Evolutionary conservation across 2,888 invertebrate genomes (phyloP).

Genomic region (Pardosa pseudoannulata): DNA sequence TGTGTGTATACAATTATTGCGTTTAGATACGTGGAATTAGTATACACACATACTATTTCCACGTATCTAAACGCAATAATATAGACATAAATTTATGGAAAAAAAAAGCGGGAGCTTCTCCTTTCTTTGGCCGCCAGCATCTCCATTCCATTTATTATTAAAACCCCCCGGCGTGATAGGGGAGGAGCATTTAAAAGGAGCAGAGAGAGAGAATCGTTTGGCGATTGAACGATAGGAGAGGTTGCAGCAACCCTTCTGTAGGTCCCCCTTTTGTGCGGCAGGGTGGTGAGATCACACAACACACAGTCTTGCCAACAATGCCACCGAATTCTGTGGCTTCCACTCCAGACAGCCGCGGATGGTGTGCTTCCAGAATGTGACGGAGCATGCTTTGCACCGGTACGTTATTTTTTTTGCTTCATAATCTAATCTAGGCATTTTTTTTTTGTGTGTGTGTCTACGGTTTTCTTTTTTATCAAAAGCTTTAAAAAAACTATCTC

Average conservation of each 20-base stretch:
- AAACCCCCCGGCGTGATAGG: background rate
- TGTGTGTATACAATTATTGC: too few relatives aligned
- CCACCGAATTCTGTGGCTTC: background rate
- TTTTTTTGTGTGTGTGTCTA: too few relatives aligned
- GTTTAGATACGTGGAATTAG: too few relatives aligned
- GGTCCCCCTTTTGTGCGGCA: conserved; percentile 12
- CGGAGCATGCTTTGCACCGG: background rate
- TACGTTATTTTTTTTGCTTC: too few relatives aligned
- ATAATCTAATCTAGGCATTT: too few relatives aligned
- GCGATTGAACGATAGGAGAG: conserved; percentile 13
- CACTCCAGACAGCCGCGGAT: background rate
- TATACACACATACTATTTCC: too few relatives aligned
- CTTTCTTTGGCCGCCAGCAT: background rate
- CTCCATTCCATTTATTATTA: conserved; percentile 1
- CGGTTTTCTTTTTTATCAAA: too few relatives aligned
- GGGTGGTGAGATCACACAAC: conserved; percentile 31
- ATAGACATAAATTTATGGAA: too few relatives aligned
- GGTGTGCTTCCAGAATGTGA: background rate
- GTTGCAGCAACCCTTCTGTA: conserved; percentile 13
- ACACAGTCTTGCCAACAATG: conserved; percentile 48
- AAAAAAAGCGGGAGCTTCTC: too few relatives aligned
- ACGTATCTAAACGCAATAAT: too few relatives aligned
- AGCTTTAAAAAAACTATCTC: too few relatives aligned
- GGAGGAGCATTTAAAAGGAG: conserved; percentile 4
- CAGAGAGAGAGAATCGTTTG: conserved; percentile 8